These are phyloP conservation scores for Drosophila acutilabella DNA, from an alignment of 2,888 invertebrate genomes.

Conservation along the genomic window DNA sequence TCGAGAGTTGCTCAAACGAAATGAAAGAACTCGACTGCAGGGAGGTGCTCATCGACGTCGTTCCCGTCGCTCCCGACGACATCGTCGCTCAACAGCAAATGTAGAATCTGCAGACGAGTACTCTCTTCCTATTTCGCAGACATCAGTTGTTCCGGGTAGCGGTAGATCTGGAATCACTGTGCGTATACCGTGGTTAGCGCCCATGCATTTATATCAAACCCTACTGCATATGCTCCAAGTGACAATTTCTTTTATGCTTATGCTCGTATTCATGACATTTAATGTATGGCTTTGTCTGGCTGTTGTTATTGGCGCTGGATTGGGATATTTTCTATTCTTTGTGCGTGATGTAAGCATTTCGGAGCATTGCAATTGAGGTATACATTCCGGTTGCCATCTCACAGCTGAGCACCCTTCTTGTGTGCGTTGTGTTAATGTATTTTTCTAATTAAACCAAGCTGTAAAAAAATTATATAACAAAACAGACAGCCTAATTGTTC, in stretches of 20 bases:
- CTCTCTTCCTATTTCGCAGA: neutral
- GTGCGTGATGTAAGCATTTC: slow-evolving; percentile 25
- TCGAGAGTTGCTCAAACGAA: slow-evolving; percentile 49
- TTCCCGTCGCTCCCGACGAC: neutral
- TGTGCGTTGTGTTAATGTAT: slow-evolving; percentile 66
- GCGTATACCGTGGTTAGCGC: slow-evolving; percentile 21
- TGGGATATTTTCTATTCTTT: slow-evolving; percentile 96
- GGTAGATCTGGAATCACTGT: neutral
- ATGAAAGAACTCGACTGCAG: slow-evolving; percentile 22
- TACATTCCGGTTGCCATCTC: neutral
- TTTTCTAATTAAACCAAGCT: slow-evolving; percentile 76
- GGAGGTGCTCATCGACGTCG: slow-evolving; percentile 34
- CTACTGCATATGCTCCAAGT: slow-evolving; percentile 94
- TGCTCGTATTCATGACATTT: slow-evolving; percentile 98
- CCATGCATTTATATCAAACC: slow-evolving; percentile 91
- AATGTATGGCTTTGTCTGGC: slow-evolving; percentile 96
- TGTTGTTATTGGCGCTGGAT: slow-evolving; percentile 93
- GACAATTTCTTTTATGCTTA: slow-evolving; percentile 94
- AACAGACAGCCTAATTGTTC: slow-evolving; percentile 72
- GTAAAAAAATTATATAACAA: slow-evolving; percentile 66
- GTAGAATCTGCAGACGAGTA: neutral
- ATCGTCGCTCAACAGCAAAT: neutral
- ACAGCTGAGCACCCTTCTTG: neutral
- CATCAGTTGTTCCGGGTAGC: neutral
- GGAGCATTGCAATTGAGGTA: slow-evolving; percentile 67